These are phyloP conservation scores for Caloenas nicobarica DNA, from an alignment of 2,113 vertebrate genomes.

Conservation along the genomic window DNA sequence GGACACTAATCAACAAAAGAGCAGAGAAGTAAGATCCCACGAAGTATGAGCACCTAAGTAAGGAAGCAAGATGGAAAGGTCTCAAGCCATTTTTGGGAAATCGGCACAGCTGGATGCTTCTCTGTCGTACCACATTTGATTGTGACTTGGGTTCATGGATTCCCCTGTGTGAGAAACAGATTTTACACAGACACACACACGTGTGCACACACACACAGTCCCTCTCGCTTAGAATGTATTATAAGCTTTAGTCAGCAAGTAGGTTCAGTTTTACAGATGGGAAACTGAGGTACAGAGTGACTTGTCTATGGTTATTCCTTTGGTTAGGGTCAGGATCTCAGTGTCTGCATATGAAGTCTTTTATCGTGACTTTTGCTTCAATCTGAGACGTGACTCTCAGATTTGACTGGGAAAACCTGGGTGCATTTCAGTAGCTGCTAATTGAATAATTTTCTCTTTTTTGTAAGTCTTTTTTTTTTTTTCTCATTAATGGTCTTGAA, in stretches of 20 bases:
- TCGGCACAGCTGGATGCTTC: not conserved
- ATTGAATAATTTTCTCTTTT: not conserved
- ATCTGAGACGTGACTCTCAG: accelerated
- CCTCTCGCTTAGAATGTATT: not conserved
- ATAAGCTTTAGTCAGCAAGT: not conserved
- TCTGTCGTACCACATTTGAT: not conserved
- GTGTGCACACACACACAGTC: not conserved
- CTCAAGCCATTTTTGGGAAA: not conserved
- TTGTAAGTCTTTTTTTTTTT: not conserved
- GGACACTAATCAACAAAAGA: not conserved
- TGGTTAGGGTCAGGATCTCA: not conserved
- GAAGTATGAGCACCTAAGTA: not conserved
- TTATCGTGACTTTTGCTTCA: not conserved
- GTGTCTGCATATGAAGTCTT: not conserved
- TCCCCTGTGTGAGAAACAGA: not conserved
- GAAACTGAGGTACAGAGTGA: not conserved
- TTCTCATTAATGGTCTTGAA: not conserved
- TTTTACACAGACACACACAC: not conserved
- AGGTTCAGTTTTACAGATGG: not conserved
- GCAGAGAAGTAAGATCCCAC: not conserved
- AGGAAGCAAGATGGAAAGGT: not conserved
- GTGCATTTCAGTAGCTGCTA: not conserved
- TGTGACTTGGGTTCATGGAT: accelerated
- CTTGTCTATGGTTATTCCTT: not conserved
- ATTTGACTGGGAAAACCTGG: not conserved